Base-by-base conservation (phyloP, 1,140 invertebrate genomes). In the Condylostylus longicornis region DNA sequence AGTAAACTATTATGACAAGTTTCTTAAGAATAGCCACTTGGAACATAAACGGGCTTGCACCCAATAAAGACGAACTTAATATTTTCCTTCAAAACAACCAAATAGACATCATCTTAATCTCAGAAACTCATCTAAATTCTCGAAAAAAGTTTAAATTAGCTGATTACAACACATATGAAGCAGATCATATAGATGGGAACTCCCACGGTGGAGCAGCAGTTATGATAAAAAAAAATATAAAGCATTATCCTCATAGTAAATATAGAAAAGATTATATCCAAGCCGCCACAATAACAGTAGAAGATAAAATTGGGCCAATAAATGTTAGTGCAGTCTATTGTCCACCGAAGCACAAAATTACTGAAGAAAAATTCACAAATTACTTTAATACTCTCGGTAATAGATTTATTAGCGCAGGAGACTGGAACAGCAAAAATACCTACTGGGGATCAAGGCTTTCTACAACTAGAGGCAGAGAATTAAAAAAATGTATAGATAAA, bases 341-440 rank as follows among this genome's bases (percentile, higher is more conserved):
- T 30, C 38, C 38, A 6, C 32, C 38, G 7, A 14, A 10, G 21
- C 25, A 28, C 29, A 28, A 17, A 17, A 13, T 40, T 13, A 35
- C 20, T 29, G 21, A 41, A 19, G 15, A 51, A n/a, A 23, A 61
- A 1, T 63, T 50, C 33, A 23, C 21, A n/a, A 18, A 41, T 6
- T 54, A 52, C 28, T 53, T 65, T 35, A 40, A 43, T 15, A 42
- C 37, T 8, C 37, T 65, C n/a, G 58, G 60, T 4, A 30, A 37
- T 7, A 42, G 45, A 35, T 62, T 62, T 41, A 45, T 58, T 13
- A 45, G 42, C 15, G 58, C 51, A 12, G 60, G 60, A 0, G 57
- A 65, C 34, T 64, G 49, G 29, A 66, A 65, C 39, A 54, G 56
- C n/a, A 64, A 65, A 47, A 51, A 62, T 32, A 43, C 40, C 6